Percentiles rank a stretch among this genome's conserved stretches.
Conservation (phyloP, 2,888 invertebrate genomes). For the Luffia ferchaultella region DNA sequence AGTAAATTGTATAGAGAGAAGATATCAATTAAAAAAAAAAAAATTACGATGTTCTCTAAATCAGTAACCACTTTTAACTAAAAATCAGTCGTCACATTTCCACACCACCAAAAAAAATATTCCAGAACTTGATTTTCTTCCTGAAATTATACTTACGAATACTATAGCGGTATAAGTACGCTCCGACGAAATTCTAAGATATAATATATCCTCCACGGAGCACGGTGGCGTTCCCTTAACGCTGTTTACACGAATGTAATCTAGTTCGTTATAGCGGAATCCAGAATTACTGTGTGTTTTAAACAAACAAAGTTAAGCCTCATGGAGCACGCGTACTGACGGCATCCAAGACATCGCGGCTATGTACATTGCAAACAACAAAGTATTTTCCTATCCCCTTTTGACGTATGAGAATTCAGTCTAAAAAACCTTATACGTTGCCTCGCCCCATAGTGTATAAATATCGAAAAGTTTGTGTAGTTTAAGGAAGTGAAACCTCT, state of each 20-base stretch:
- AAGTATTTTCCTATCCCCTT: constrained; percentile 5
- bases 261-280: neutral
- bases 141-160: no score
- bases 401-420: neutral
- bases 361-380: constrained; percentile 1
- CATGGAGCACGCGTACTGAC: neutral
- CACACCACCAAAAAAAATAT: no score
- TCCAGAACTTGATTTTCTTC: no score
- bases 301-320: neutral
- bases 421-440: neutral
- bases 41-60: no score
- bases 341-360: neutral
- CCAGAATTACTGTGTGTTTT: neutral
- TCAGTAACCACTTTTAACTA: no score
- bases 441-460: neutral
- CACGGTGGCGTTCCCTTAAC: neutral
- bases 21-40: no score
- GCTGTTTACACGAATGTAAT: neutral
- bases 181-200: neutral
- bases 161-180: no score
- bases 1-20: no score
- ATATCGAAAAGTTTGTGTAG: no score
- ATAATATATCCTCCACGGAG: neutral
- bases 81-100: no score
- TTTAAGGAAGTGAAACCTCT: no score